These are phyloP conservation scores for Cosmopolites sordidus DNA, from an alignment of 2,888 invertebrate species.

Conservation along the genomic window DNA sequence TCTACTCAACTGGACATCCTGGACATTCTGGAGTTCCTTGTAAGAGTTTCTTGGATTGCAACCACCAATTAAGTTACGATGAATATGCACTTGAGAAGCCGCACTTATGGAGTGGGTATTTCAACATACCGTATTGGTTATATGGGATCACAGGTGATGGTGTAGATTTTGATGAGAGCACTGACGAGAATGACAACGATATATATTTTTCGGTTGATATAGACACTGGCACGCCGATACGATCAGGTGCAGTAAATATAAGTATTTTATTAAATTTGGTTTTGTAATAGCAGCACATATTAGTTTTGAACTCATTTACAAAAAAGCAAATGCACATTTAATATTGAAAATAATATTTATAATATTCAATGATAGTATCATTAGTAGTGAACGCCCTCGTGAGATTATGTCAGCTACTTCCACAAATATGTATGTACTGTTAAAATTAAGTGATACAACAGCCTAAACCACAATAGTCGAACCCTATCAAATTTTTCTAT, in stretches of 20 bases:
- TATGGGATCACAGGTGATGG: not conserved
- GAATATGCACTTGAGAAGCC: not conserved
- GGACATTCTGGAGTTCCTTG: conserved; percentile 31
- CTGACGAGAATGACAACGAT: conserved; percentile 10
- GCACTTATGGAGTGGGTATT: not conserved
- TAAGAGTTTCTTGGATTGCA: conserved; percentile 12
- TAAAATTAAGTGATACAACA: no score
- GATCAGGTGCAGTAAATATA: not conserved
- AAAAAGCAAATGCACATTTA: no score
- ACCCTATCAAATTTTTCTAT: no score
- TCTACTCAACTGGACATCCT: conserved; percentile 58
- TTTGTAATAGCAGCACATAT: no score
- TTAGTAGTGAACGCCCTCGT: no score
- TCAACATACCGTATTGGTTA: not conserved
- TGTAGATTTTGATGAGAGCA: conserved; percentile 1
- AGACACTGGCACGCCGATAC: conserved; percentile 6
- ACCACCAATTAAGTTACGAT: not conserved
- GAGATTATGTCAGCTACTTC: no score
- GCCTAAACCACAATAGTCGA: no score
- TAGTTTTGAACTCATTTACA: no score
- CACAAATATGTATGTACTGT: no score
- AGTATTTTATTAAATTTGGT: no score
- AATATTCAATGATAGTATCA: no score
- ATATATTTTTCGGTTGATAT: conserved; percentile 25
- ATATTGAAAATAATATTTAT: no score